Evolutionary conservation across 2,888 invertebrate species (phyloP).

Genomic region (Bellardia bayeri): DNA sequence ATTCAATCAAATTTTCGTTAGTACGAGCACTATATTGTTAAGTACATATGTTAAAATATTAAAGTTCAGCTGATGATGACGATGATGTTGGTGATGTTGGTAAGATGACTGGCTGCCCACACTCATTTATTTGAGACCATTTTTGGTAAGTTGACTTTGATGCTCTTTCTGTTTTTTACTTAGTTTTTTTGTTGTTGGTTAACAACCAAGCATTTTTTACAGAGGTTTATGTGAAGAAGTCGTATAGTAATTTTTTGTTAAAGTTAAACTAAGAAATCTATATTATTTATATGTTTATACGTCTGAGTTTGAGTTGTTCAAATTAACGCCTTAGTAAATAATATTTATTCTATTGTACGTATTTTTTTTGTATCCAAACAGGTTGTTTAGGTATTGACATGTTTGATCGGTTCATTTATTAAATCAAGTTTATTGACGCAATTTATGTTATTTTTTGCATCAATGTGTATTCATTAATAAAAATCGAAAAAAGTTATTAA

Average conservation of each 20-base stretch:
- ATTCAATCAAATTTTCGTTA: slow-evolving; percentile 3
- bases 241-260: slow-evolving; percentile 35
- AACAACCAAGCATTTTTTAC: slow-evolving; percentile 11
- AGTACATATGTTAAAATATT: slow-evolving; percentile 7
- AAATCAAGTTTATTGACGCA: slow-evolving; percentile 64
- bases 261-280: slow-evolving; percentile 41
- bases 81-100: slow-evolving; percentile 34
- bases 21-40: neutral
- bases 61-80: slow-evolving; percentile 10
- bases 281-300: slow-evolving; percentile 7
- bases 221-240: slow-evolving; percentile 45
- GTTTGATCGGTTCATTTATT: slow-evolving; percentile 35
- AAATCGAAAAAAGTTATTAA: slow-evolving; percentile 3
- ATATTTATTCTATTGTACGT: slow-evolving; percentile 25
- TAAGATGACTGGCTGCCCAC: slow-evolving; percentile 66
- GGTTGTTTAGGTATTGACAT: slow-evolving; percentile 54
- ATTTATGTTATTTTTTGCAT: slow-evolving; percentile 46
- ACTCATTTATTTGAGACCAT: slow-evolving; percentile 63
- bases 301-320: slow-evolving; percentile 34
- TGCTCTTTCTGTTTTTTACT: slow-evolving; percentile 47
- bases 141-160: slow-evolving; percentile 67
- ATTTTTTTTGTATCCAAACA: slow-evolving; percentile 45
- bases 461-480: slow-evolving; percentile 18
- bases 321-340: slow-evolving; percentile 64
- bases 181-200: slow-evolving; percentile 4